A percentile compares a stretch with the other conserved stretches of the same genome.
These are phyloP conservation scores for Bambusicola thoracicus DNA, from an alignment of 2,113 vertebrate genomes.

Conservation along the genomic window DNA sequence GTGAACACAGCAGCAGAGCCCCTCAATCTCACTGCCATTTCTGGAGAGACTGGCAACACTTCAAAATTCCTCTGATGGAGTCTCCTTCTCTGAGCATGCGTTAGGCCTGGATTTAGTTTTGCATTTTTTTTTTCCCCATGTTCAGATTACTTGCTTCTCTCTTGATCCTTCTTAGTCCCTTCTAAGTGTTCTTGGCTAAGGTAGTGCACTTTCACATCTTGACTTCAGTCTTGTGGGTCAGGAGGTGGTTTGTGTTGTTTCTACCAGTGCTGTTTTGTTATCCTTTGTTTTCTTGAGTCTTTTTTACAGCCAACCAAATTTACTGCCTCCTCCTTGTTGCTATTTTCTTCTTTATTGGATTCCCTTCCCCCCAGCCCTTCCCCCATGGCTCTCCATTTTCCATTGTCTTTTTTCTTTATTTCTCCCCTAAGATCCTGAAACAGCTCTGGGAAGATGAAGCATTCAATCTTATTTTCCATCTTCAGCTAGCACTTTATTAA, in stretches of 20 bases:
- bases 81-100: background rate
- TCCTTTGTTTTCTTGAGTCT: background rate
- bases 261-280: constrained; percentile 13
- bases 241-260: background rate
- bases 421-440: constrained; percentile 38
- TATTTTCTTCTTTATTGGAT: constrained; percentile 55
- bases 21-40: background rate
- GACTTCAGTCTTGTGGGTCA: background rate
- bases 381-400: constrained; percentile 41
- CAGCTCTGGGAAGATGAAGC: constrained; percentile 45
- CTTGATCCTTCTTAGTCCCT: background rate
- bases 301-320: constrained; percentile 37
- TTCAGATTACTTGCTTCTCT: background rate
- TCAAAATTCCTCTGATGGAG: background rate
- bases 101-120: background rate
- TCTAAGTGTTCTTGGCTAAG: background rate
- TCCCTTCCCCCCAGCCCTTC: background rate
- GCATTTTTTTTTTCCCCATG: background rate
- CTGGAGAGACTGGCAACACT: background rate
- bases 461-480: constrained; percentile 65
- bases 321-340: constrained; percentile 29
- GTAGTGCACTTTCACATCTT: background rate
- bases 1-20: background rate
- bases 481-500: constrained; percentile 65
- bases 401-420: constrained; percentile 60